Base-by-base conservation (phyloP, 2,888 invertebrate species). In the Argyra leucocephala region DNA sequence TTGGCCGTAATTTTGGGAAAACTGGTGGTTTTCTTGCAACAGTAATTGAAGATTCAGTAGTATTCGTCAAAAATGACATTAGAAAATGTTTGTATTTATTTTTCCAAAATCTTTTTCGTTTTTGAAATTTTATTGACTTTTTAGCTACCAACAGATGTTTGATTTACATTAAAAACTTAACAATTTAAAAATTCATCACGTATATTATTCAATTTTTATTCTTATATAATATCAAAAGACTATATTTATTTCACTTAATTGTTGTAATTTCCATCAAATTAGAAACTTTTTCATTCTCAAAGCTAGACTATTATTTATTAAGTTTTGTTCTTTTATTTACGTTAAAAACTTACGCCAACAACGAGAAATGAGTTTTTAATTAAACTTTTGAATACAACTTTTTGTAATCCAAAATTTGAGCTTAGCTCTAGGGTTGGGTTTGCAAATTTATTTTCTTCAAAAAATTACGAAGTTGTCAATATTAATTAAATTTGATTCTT, bases 1-100 rank as follows among this genome's bases (percentile, higher is more conserved):
- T 18, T 31, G 21, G 5, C 31, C 74, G 75, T 1, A 78, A 76
- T 66, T 77, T 77, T 10, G 76, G 74, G 15, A 71, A 73, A 59
- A 75, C 67, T 9, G 74, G 72, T 3, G 75, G 74, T 64, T 76
- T 78, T 64, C 74, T 76, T 69, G 67, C 68, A 64, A 70, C 69
- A 65, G 69, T 31, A 65, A 62, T 6, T 62, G 22, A 68, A 65
- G 22, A 22, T 66, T 69, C 24, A 71, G 70, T 69, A 64, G 9
- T 18, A 2, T 48, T 48, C 15, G 48, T 18, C 18, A 48, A 48
- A 48, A 48, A 48, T 48, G 48, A 48, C 48, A 48, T 48, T 48
- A 48, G 48, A 18, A 31, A 31, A 31, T 31, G 12, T 31, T 31
- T 6, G 9, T 6, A 31, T 31, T 31, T 31, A 31, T 31, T 31